Conservation (phyloP, 2,113 vertebrate genomes). For the Austrofundulus limnaeus region DNA sequence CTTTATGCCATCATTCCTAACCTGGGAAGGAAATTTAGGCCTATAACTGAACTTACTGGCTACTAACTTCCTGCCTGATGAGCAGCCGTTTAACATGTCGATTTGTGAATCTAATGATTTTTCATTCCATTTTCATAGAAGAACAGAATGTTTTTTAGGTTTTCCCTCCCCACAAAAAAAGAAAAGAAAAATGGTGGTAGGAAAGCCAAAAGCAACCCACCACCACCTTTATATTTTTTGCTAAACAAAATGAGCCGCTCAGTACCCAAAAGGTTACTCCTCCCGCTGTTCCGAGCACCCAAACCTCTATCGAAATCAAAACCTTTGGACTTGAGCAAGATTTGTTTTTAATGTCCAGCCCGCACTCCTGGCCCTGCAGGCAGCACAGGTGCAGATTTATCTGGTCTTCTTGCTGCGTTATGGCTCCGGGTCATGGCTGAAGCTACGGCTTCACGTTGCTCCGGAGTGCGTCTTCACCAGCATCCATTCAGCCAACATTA, state of each 20-base stretch:
- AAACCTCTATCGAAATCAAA: conserved; percentile 21
- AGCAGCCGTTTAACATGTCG: conserved; percentile 43
- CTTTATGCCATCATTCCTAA: conserved; percentile 25
- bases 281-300: conserved; percentile 22
- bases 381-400: conserved; percentile 23
- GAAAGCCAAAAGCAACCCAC: conserved; percentile 26
- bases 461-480: conserved; percentile 12
- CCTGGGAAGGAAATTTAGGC: conserved; percentile 21
- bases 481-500: conserved; percentile 66
- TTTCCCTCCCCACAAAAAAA: too few species aligned
- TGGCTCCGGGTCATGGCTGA: conserved; percentile 34
- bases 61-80: conserved; percentile 52
- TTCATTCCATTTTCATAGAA: too few species aligned
- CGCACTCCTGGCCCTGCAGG: conserved; percentile 20
- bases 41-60: conserved; percentile 34
- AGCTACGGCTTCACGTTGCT: conserved; percentile 29
- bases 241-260: conserved; percentile 36
- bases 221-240: conserved; percentile 27
- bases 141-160: too few species aligned
- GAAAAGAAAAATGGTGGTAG: too few species aligned
- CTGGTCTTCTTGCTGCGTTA: conserved; percentile 33
- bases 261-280: conserved; percentile 15
- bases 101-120: conserved; percentile 28
- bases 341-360: background rate
- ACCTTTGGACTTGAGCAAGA: conserved; percentile 58